Evolutionary conservation across 2,888 invertebrate species (phyloP).

Genomic region (Bellardia bayeri): DNA sequence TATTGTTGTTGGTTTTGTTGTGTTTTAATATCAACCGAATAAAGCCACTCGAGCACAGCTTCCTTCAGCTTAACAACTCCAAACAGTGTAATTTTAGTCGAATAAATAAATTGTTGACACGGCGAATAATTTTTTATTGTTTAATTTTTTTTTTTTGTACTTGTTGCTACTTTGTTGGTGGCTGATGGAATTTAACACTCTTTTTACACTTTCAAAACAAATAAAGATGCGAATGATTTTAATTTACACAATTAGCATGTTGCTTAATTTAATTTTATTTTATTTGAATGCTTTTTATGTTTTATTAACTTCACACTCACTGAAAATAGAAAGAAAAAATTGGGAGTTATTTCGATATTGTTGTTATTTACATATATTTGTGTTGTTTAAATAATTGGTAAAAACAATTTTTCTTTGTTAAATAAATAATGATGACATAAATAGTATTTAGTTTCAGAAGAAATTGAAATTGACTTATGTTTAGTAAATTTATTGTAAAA

Average conservation of each 20-base stretch:
- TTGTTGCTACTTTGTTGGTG: constrained; percentile 1
- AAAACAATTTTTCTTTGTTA: neutral
- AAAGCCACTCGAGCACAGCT: constrained; percentile 49
- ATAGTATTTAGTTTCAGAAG: neutral
- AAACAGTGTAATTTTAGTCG: neutral
- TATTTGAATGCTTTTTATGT: neutral
- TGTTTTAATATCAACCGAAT: neutral
- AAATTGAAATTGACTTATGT: neutral
- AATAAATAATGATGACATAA: constrained; percentile 5
- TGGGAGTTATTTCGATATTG: neutral
- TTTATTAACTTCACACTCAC: neutral
- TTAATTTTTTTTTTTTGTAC: constrained; percentile 9
- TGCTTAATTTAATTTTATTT: constrained; percentile 20
- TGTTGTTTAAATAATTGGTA: neutral
- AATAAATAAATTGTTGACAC: constrained; percentile 47
- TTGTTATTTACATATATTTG: neutral
- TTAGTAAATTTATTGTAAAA: neutral
- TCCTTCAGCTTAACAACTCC: neutral
- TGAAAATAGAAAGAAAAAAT: constrained; percentile 22
- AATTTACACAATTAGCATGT: constrained; percentile 62
- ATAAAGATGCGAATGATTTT: constrained; percentile 41
- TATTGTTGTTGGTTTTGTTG: constrained; percentile 7
- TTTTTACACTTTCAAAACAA: constrained; percentile 35
- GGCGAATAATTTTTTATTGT: neutral
- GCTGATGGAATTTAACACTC: constrained; percentile 53